phyloP scores from a whole-genome alignment of 2,113 vertebrate species.

The Loxodonta africana region DNA sequence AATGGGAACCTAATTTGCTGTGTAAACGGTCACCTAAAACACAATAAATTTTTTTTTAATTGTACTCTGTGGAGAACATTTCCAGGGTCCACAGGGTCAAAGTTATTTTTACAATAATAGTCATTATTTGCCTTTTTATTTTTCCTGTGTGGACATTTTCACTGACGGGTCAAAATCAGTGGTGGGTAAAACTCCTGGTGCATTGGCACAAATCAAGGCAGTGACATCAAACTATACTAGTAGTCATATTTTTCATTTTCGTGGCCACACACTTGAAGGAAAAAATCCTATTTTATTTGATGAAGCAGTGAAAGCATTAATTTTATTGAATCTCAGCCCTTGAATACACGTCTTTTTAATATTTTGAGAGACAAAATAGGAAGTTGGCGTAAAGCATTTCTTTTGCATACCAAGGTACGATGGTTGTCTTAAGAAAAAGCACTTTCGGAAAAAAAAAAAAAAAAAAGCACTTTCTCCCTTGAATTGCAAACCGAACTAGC shows the following conservation, averaged over 20 bases:
- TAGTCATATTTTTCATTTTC: neutral
- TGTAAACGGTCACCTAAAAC: too few species aligned
- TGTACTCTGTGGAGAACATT: neutral
- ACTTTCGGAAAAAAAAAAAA: too few species aligned
- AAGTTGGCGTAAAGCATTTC: neutral
- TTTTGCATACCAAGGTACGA: neutral
- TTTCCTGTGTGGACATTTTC: neutral
- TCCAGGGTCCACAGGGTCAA: slow-evolving; percentile 3
- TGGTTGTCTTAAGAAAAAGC: neutral
- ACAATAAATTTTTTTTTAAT: neutral
- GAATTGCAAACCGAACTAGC: neutral
- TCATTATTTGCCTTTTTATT: neutral
- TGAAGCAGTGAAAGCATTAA: neutral
- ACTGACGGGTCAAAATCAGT: neutral
- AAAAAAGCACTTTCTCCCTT: slow-evolving; percentile 1
- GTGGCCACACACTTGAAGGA: slow-evolving; percentile 1
- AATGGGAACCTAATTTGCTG: too few species aligned
- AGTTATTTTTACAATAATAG: slow-evolving; percentile 1
- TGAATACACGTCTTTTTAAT: neutral
- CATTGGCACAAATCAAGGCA: neutral
- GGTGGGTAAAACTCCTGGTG: neutral
- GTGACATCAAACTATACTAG: neutral
- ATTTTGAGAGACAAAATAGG: neutral
- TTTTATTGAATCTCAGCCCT: slow-evolving; percentile 42
- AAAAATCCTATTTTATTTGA: slow-evolving; percentile 3